Percentiles rank a stretch among this genome's conserved stretches.
Conservation (phyloP, 1,140 invertebrate species). For the Calosoma granatense region DNA sequence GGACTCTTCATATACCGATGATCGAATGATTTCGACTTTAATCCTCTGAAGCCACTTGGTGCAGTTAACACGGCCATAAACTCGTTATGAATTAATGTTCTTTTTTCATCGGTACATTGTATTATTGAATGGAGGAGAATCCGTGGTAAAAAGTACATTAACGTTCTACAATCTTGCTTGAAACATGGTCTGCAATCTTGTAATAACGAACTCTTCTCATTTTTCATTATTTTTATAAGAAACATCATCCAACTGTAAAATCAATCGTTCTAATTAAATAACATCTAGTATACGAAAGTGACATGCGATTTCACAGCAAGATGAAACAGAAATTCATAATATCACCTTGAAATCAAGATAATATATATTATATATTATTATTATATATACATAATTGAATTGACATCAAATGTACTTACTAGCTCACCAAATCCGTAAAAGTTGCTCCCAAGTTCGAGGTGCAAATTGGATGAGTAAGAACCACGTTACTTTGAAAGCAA, state of each 20-base stretch:
- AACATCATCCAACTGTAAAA: constrained; percentile 50
- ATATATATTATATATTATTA: too few species aligned
- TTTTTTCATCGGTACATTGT: constrained; percentile 31
- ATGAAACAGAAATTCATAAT: too few species aligned
- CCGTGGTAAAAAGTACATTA: constrained; percentile 62
- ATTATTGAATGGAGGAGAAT: constrained; percentile 53
- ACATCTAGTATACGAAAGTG: too few species aligned
- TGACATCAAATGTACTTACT: too few species aligned
- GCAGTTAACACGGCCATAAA: constrained; percentile 42
- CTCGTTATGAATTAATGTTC: constrained; percentile 40
- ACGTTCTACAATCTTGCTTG: constrained; percentile 51
- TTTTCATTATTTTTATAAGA: constrained; percentile 44
- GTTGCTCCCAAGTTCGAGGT: constrained; percentile 51
- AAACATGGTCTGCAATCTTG: constrained; percentile 58
- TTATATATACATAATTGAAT: too few species aligned
- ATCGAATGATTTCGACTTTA: too few species aligned
- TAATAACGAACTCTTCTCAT: constrained; percentile 43
- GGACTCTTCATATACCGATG: too few species aligned
- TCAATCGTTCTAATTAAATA: too few species aligned
- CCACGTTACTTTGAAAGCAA: constrained; percentile 18
- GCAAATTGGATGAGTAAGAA: constrained; percentile 44
- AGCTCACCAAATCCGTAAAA: constrained; percentile 63
- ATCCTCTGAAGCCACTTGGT: too few species aligned
- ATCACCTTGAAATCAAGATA: too few species aligned
- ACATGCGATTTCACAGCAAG: too few species aligned